Evolutionary conservation across 2,888 invertebrate species (phyloP), one percentile per base, ranked within the genome.

Genomic region (Volucella zonaria): DNA sequence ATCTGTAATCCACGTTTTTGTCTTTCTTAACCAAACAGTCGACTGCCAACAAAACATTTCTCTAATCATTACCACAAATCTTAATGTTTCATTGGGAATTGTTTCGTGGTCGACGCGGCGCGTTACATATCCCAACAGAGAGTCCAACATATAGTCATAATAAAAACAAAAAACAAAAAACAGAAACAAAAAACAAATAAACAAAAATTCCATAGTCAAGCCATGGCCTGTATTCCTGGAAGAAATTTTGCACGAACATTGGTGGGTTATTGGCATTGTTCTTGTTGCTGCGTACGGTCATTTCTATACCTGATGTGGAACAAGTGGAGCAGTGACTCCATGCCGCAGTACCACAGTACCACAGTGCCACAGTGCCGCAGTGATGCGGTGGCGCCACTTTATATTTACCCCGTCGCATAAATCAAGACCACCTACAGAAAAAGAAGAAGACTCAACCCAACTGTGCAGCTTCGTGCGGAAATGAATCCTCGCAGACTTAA

Each of bases 371-470:
- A 31, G 23, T 23, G 3, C 23, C 23, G 23, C 64, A 71, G 77
- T 82, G 86, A 68, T 77, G 86, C 86, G 77, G 82, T 86, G 86
- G 86, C 86, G 86, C 86, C 86, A 86, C 86, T 86, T 86, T 86
- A 86, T 82, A 78, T 74, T 78, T 86, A 45, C 62, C 82, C 78
- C 74, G 86, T 86, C 86, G 82, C 73, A 86, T 86, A 86, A 86
- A 86, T 86, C 86, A 86, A 82, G 86, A 81, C 86, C 86, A 86
- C 86, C 86, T 82, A 86, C 86, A 47, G 78, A 70, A 86, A 74
- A 70, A 42, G 47, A 73, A 42, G 47, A 51, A 61, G 42, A 54
- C 59, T 31, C 67, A 38, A n/a, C n/a, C n/a, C n/a, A n/a, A n/a
- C 67, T 10, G 9, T 15, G 52, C 31, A 42, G 43, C 42, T 38